A percentile compares a stretch with the other conserved stretches of the same genome.
These are phyloP conservation scores for Bothrops alternatus DNA, from an alignment of 2,797 vertebrate genomes.

Conservation along the genomic window DNA sequence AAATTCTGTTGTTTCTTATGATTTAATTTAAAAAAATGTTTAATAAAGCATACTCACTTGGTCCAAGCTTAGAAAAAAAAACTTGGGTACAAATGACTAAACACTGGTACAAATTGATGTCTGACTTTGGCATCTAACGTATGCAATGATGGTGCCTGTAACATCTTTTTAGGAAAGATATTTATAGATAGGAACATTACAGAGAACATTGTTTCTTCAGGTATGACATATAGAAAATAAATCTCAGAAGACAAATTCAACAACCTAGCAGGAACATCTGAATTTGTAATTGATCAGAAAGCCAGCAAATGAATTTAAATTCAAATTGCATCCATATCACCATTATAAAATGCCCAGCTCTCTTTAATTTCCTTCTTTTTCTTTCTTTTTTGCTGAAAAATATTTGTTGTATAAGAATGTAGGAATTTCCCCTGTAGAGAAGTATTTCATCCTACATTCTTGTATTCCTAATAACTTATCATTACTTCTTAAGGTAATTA, in stretches of 20 bases:
- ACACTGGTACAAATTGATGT: background rate
- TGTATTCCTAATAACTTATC: background rate
- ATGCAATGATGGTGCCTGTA: background rate
- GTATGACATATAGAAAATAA: background rate
- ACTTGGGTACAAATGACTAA: background rate
- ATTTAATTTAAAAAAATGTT: background rate
- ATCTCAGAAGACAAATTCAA: background rate
- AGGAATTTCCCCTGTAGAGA: background rate
- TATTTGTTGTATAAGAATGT: background rate
- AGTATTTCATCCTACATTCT: background rate
- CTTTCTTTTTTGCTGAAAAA: background rate
- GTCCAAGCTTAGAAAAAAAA: background rate
- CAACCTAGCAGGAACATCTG: background rate
- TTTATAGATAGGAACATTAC: background rate
- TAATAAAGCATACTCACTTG: background rate
- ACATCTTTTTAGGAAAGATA: background rate
- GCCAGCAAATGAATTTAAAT: background rate
- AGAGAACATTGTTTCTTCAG: background rate
- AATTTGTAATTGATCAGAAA: background rate
- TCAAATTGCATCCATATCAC: background rate
- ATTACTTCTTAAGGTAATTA: background rate
- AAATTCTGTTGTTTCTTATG: background rate
- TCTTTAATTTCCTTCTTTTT: background rate
- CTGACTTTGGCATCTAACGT: background rate
- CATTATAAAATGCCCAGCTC: background rate